phyloP scores from a whole-genome alignment of 2,888 invertebrate genomes.

The Andrena bucephala region DNA sequence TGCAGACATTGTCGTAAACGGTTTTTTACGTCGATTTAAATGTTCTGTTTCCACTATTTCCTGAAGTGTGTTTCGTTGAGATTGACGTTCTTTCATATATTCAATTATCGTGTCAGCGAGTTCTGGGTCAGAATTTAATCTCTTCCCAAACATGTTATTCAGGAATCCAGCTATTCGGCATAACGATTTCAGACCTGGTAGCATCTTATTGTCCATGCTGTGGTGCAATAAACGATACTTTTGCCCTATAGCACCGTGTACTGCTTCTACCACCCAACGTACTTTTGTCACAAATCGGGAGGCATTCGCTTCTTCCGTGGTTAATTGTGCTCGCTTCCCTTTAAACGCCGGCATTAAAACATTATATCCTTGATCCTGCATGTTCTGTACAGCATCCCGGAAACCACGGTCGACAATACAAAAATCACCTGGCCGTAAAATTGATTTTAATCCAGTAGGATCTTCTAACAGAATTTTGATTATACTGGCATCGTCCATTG shows the following conservation, averaged over 20 bases:
- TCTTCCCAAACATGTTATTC: background rate
- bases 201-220: too few species aligned
- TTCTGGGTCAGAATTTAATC: background rate
- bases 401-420: too few species aligned
- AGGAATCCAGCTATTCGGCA: background rate
- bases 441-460: too few species aligned
- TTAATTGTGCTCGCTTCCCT: constrained; percentile 41
- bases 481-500: constrained; percentile 57
- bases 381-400: too few species aligned
- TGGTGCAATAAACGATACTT: too few species aligned
- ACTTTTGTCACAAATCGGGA: constrained; percentile 65
- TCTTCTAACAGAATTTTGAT: too few species aligned
- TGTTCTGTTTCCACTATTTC: background rate
- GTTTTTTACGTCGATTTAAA: background rate
- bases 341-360: constrained; percentile 50
- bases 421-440: too few species aligned
- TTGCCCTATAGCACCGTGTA: too few species aligned
- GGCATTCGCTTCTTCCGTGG: constrained; percentile 42
- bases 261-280: constrained; percentile 44
- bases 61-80: background rate
- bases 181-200: too few species aligned
- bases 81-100: background rate
- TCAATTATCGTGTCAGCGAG: background rate
- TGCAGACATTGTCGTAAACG: background rate
- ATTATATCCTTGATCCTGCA: too few species aligned